phyloP scores from a whole-genome alignment of 2,797 vertebrate species.

The Sebastes minor region DNA sequence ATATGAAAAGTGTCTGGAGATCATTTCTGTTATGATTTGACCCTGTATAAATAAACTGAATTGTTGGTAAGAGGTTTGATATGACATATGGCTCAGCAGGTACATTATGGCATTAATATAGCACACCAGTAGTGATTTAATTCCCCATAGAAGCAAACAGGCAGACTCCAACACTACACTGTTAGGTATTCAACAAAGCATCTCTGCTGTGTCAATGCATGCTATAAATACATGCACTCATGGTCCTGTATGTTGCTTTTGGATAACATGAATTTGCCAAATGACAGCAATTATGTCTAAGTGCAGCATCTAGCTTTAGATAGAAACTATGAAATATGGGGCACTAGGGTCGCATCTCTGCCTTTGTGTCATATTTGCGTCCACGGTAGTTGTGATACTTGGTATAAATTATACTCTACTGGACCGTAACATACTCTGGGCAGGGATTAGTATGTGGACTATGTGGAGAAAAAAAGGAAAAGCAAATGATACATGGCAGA shows the following conservation, averaged over 20 bases:
- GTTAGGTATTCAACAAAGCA: slow-evolving; percentile 9
- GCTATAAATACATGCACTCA: slow-evolving; percentile 21
- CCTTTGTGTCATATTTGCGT: background rate
- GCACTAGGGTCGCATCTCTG: background rate
- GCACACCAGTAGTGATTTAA: background rate
- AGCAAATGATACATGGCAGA: slow-evolving; percentile 18
- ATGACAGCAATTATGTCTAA: slow-evolving; percentile 7
- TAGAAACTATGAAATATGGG: background rate
- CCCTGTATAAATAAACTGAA: background rate
- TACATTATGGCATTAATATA: background rate
- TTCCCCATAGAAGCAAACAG: slow-evolving; percentile 5
- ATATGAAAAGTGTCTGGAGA: background rate
- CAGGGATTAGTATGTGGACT: slow-evolving; percentile 14
- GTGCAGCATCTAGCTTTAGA: background rate
- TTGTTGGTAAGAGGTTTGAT: background rate
- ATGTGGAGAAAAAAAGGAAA: background rate
- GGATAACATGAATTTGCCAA: slow-evolving; percentile 7
- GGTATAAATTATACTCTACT: background rate
- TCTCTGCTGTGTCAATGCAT: background rate
- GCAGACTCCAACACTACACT: background rate
- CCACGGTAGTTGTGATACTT: background rate
- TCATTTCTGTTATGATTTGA: background rate
- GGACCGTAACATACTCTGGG: background rate
- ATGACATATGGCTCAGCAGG: background rate
- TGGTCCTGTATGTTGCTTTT: background rate